Evolutionary conservation across 2,113 vertebrate genomes (phyloP).

Genomic region (Equus quagga): DNA sequence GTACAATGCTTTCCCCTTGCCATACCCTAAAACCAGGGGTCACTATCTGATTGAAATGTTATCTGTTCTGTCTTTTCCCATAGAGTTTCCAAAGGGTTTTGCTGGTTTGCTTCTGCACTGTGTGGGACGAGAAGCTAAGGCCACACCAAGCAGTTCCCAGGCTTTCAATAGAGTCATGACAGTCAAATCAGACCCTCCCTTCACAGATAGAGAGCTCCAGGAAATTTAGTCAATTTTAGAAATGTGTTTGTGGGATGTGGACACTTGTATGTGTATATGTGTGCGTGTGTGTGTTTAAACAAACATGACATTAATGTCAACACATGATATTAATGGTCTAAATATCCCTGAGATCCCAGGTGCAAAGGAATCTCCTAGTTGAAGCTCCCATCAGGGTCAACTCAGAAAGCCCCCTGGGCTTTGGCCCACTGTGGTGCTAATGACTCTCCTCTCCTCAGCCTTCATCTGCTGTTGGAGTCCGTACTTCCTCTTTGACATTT

Average conservation of each 20-base stretch:
- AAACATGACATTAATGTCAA: background rate
- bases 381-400: background rate
- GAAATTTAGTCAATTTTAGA: background rate
- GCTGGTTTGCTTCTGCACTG: background rate
- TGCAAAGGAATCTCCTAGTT: background rate
- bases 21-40: background rate
- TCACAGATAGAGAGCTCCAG: background rate
- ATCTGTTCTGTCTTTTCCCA: background rate
- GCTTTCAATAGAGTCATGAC: background rate
- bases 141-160: background rate
- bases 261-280: fast-evolving
- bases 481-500: constrained; percentile 90
- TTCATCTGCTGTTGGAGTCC: constrained; percentile 90
- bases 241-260: background rate
- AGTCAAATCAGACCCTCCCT: background rate
- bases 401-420: background rate
- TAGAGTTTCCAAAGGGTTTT: background rate
- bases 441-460: constrained; percentile 71
- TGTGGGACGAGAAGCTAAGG: background rate
- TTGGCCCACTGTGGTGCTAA: background rate
- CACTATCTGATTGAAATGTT: background rate
- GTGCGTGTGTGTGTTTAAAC: too few relatives aligned
- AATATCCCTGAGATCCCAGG: background rate
- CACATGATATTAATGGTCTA: background rate
- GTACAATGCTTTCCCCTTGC: background rate